These are phyloP conservation scores for Sebastes kiyomatsui DNA, from an alignment of 2,797 vertebrate species.

Conservation along the genomic window DNA sequence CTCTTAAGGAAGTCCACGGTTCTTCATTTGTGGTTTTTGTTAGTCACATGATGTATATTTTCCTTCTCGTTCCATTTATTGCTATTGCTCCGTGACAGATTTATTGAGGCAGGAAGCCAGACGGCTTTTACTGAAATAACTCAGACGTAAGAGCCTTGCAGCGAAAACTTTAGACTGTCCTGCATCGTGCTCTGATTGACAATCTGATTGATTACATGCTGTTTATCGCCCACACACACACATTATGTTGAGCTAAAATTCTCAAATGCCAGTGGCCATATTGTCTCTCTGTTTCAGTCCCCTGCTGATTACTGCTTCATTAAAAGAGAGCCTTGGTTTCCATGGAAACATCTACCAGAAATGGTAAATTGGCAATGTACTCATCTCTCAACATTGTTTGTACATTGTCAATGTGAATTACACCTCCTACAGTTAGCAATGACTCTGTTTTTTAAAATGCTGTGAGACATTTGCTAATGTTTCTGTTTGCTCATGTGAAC, in stretches of 20 bases:
- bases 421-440: conserved; percentile 20
- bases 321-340: conserved; percentile 64
- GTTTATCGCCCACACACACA: conserved; percentile 7
- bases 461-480: conserved; percentile 11
- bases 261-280: conserved; percentile 62
- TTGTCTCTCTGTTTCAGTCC: conserved; percentile 54
- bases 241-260: conserved; percentile 29
- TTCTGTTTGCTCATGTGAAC: neutral
- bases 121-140: conserved; percentile 52
- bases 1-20: conserved; percentile 7
- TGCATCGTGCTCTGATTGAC: conserved; percentile 37
- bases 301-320: conserved; percentile 67
- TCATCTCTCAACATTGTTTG: conserved; percentile 34
- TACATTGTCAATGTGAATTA: conserved; percentile 17
- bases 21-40: conserved; percentile 48
- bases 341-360: conserved; percentile 65
- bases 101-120: conserved; percentile 49
- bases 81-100: conserved; percentile 44
- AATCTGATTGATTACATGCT: conserved; percentile 47
- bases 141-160: conserved; percentile 24
- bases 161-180: conserved; percentile 34
- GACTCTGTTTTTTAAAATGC: conserved; percentile 8
- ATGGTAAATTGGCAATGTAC: conserved; percentile 49
- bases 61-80: conserved; percentile 42
- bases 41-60: conserved; percentile 33